Conservation (phyloP, 2,113 vertebrate species). For the Datnioides undecimradiatus region DNA sequence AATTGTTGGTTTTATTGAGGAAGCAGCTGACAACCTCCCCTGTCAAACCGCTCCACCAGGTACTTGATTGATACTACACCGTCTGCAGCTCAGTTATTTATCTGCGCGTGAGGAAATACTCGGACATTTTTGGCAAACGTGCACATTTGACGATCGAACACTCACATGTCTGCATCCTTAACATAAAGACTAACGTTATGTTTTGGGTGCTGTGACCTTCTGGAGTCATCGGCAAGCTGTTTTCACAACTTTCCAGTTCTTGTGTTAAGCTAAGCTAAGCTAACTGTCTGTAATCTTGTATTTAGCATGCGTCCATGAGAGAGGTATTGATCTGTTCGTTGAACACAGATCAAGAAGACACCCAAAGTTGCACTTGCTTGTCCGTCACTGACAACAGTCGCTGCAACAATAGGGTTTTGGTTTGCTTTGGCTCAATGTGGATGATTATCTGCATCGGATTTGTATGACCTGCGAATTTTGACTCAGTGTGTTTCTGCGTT, state of each 20-base stretch:
- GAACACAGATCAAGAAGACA: background rate
- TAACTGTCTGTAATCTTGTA: background rate
- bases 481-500: background rate
- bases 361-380: too few species aligned
- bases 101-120: background rate
- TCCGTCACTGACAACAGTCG: too few species aligned
- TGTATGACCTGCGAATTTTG: background rate
- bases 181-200: background rate
- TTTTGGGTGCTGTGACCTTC: background rate
- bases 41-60: background rate
- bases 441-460: too few species aligned
- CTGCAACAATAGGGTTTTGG: too few species aligned
- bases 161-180: background rate
- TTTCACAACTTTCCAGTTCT: background rate
- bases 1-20: slow-evolving; percentile 21
- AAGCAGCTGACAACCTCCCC: slow-evolving; percentile 57
- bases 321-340: background rate
- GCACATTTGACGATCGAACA: background rate
- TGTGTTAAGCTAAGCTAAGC: background rate
- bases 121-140: background rate
- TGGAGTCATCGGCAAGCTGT: background rate
- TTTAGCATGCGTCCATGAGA: background rate
- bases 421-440: too few species aligned
- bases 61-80: background rate
- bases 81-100: background rate